These are phyloP conservation scores for Drosophila nr. medialis DNA, from an alignment of 2,888 invertebrate species.

Conservation along the genomic window DNA sequence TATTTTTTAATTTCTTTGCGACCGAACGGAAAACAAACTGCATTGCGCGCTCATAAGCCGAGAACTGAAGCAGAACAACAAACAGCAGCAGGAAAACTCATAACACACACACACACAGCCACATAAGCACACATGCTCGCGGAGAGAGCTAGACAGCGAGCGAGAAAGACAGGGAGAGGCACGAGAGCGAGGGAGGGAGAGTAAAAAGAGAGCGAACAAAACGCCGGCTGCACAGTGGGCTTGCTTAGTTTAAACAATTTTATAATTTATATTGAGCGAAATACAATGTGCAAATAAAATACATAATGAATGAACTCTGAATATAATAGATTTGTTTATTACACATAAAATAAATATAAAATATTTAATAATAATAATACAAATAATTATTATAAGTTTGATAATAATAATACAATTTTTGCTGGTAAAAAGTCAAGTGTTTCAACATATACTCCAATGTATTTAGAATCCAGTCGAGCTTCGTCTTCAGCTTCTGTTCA, in stretches of 20 bases:
- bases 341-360: not conserved
- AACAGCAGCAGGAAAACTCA: conserved; percentile 56
- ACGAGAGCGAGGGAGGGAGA: not conserved
- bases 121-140: not conserved
- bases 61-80: conserved; percentile 56
- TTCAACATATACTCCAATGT: not conserved
- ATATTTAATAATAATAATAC: not conserved
- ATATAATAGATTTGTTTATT: not conserved
- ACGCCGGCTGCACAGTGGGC: conserved; percentile 55
- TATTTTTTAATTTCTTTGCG: conserved; percentile 32
- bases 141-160: conserved; percentile 7
- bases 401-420: not conserved
- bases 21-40: conserved; percentile 48
- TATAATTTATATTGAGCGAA: not conserved
- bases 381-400: not conserved
- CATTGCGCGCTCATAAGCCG: conserved; percentile 49
- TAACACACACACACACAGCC: conserved; percentile 21
- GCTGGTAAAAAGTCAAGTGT: not conserved
- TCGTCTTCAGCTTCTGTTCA: not conserved
- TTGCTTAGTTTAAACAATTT: not conserved
- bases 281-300: not conserved
- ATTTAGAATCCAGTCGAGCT: not conserved
- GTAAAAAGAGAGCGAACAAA: conserved; percentile 28
- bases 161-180: not conserved
- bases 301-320: not conserved